phyloP scores from a whole-genome alignment of 92 coral and sea anemone species.

The Pocillopora meandrina region DNA sequence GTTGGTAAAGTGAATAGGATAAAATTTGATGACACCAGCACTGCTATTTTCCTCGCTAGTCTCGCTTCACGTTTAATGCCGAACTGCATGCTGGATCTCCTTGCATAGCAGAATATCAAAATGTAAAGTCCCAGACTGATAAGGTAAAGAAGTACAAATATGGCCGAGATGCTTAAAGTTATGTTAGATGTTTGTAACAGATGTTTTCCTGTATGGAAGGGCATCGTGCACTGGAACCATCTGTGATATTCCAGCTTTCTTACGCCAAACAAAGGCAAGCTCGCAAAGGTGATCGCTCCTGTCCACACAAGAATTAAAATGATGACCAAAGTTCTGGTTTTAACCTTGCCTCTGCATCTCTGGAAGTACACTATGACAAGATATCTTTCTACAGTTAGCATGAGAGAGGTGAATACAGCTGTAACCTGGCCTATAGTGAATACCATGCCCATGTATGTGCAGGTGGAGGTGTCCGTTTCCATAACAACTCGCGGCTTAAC shows the following conservation, averaged over 20 bases:
- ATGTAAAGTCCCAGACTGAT: conserved; percentile 57
- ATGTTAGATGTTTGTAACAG: conserved; percentile 46
- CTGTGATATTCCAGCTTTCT: conserved; percentile 57
- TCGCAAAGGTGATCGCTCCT: conserved; percentile 39
- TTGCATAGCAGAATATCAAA: conserved; percentile 54
- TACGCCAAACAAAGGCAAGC: conserved; percentile 57
- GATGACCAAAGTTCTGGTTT: conserved; percentile 17
- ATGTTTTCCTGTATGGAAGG: conserved; percentile 50
- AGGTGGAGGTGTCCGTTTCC: conserved; percentile 40
- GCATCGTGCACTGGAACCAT: conserved; percentile 79
- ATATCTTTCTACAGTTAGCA: conserved; percentile 62
- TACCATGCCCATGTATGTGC: conserved; percentile 60
- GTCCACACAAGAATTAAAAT: conserved; percentile 42
- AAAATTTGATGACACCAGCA: conserved; percentile 62
- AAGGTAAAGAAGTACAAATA: conserved; percentile 55
- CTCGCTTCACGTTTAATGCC: conserved; percentile 71
- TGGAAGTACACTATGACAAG: conserved; percentile 63
- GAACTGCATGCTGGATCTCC: conserved; percentile 54
- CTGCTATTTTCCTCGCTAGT: conserved; percentile 65
- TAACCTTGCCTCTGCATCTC: conserved; percentile 29
- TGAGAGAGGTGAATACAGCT: conserved; percentile 57
- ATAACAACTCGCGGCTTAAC: conserved; percentile 51
- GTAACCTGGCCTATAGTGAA: conserved; percentile 70
- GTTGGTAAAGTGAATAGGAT: conserved; percentile 59
- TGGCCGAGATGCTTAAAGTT: conserved; percentile 59